A percentile compares a stretch with the other conserved stretches of the same genome.
Evolutionary conservation across 2,888 invertebrate species (phyloP).

Genomic region (Eupithecia dodoneata): DNA sequence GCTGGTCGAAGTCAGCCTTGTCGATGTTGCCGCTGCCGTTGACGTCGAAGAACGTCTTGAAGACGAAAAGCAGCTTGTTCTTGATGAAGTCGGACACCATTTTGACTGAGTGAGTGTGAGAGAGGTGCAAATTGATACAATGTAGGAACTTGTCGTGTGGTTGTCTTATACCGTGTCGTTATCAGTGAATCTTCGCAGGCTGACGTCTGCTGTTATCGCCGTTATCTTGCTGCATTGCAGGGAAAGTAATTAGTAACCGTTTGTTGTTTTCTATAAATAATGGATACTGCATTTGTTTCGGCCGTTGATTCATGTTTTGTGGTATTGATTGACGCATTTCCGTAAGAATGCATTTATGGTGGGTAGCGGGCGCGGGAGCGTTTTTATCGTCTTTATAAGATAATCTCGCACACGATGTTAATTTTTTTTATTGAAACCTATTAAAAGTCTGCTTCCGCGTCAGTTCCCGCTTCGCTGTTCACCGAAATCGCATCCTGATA

Average conservation of each 20-base stretch:
- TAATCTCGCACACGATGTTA: not conserved
- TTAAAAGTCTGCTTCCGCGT: not conserved
- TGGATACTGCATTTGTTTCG: slow-evolving; percentile 2
- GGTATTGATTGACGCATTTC: not conserved
- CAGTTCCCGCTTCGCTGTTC: not conserved
- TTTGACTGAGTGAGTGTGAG: slow-evolving; percentile 57
- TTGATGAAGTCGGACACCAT: slow-evolving; percentile 94
- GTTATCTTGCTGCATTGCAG: slow-evolving; percentile 50
- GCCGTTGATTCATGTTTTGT: not conserved
- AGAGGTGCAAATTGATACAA: not conserved
- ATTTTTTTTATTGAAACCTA: not conserved
- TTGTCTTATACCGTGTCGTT: slow-evolving; percentile 27
- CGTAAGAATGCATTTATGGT: not conserved
- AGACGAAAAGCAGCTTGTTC: slow-evolving; percentile 94
- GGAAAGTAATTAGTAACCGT: slow-evolving; percentile 18
- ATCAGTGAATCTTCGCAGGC: slow-evolving; percentile 34
- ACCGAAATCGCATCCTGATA: not conserved
- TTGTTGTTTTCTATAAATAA: slow-evolving; percentile 1
- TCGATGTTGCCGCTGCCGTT: slow-evolving; percentile 95
- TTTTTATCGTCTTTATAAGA: not conserved
- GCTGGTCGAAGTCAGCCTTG: slow-evolving; percentile 93
- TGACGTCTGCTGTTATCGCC: slow-evolving; percentile 44
- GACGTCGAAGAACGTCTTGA: slow-evolving; percentile 94
- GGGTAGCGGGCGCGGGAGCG: not conserved
- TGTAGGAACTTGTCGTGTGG: not conserved